phyloP scores from a whole-genome alignment of 2,888 invertebrate species.

The Tachina fera region DNA sequence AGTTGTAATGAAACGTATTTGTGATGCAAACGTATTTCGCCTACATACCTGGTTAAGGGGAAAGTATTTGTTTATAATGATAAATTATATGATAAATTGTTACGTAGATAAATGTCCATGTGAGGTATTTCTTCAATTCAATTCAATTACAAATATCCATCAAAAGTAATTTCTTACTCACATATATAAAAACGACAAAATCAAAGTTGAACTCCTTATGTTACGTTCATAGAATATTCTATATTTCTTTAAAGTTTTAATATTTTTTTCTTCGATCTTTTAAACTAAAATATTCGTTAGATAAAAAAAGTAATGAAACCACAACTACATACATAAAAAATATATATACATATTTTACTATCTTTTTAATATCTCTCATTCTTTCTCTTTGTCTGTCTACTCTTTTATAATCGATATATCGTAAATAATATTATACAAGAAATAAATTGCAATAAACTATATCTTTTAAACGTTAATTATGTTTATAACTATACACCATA shows the following conservation, averaged over 20 bases:
- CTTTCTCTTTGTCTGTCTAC: constrained; percentile 55
- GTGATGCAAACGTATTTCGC: too few relatives aligned
- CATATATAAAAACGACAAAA: background rate
- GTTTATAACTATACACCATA: constrained; percentile 15
- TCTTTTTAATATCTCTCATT: constrained; percentile 37
- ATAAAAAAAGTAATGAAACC: constrained; percentile 34
- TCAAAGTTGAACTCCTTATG: constrained; percentile 15
- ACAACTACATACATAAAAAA: constrained; percentile 27
- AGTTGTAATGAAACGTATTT: too few relatives aligned
- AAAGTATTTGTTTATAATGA: too few relatives aligned
- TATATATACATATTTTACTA: constrained; percentile 44
- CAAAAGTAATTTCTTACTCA: background rate
- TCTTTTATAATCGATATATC: constrained; percentile 50
- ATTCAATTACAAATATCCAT: too few relatives aligned
- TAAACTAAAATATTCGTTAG: constrained; percentile 28
- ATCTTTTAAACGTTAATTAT: constrained; percentile 4
- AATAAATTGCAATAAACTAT: constrained; percentile 14
- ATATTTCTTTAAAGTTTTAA: constrained; percentile 36
- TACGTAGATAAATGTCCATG: too few relatives aligned
- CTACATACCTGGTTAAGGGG: too few relatives aligned
- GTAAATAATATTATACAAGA: constrained; percentile 44
- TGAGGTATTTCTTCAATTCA: too few relatives aligned
- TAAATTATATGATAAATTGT: too few relatives aligned
- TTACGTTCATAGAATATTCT: constrained; percentile 50
- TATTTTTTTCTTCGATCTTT: constrained; percentile 29